Conservation (phyloP, 2,113 vertebrate genomes). For the Erpornis zantholeuca region DNA sequence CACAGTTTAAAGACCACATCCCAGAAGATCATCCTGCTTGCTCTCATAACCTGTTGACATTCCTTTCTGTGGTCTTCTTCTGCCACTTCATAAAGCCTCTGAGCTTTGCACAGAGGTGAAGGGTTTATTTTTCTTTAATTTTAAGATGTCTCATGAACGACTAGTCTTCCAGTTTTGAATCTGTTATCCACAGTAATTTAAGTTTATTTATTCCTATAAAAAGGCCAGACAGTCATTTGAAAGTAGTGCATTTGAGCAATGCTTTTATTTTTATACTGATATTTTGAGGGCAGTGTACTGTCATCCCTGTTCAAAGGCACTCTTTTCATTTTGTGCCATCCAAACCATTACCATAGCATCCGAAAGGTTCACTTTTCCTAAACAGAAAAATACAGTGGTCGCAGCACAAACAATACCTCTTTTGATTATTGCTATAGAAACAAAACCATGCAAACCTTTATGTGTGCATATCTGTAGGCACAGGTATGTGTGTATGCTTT, state of each 20-base stretch:
- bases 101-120: not conserved
- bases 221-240: not conserved
- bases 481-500: not conserved
- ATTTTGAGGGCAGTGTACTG: not conserved
- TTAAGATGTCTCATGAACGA: not conserved
- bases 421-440: not conserved
- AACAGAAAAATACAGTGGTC: not conserved
- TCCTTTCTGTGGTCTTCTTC: not conserved
- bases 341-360: not conserved
- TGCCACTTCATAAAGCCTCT: not conserved
- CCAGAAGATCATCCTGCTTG: slow-evolving; percentile 15
- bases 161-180: not conserved
- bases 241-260: not conserved
- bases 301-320: not conserved
- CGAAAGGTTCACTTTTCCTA: not conserved
- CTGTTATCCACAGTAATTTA: not conserved
- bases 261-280: not conserved
- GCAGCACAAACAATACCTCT: not conserved
- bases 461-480: not conserved
- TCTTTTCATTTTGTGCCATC: not conserved
- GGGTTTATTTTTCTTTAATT: not conserved
- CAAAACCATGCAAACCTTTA: not conserved
- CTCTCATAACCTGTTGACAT: not conserved
- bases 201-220: not conserved
- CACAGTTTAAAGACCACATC: slow-evolving; percentile 20